phyloP scores from a whole-genome alignment of 2,888 invertebrate species.

The Lamellibrachia columna region DNA sequence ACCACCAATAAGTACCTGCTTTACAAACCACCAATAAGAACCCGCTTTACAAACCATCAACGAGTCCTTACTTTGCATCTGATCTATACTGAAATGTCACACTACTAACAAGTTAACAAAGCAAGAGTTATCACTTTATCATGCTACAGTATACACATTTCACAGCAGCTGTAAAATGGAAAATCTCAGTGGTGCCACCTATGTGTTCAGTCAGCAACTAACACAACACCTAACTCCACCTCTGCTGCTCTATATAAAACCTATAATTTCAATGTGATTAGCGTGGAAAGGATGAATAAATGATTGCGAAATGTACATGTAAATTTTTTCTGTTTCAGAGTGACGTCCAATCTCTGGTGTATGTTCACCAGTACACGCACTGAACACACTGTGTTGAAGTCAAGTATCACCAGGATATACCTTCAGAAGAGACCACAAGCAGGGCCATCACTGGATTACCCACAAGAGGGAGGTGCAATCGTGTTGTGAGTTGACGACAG shows the following conservation, averaged over 20 bases:
- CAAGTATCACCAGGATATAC: background rate
- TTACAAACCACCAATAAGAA: no score
- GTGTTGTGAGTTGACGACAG: background rate
- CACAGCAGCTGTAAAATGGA: background rate
- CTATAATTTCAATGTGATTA: no score
- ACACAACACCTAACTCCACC: no score
- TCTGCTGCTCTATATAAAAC: no score
- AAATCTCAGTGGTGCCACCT: background rate
- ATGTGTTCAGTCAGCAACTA: no score
- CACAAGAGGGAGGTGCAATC: background rate
- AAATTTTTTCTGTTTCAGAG: background rate
- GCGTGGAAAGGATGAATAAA: background rate
- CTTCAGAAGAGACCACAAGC: background rate
- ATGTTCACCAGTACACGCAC: background rate
- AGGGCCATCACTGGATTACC: background rate
- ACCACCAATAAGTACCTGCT: no score
- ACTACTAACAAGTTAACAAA: no score
- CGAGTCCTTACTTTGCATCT: no score
- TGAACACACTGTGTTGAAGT: background rate
- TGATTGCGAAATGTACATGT: background rate
- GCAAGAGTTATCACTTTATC: no score
- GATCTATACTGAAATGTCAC: no score
- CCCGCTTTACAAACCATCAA: no score
- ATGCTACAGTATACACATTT: background rate
- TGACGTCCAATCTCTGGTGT: background rate